Conservation (phyloP, 1,140 invertebrate species). For the Meloidogyne exigua region DNA sequence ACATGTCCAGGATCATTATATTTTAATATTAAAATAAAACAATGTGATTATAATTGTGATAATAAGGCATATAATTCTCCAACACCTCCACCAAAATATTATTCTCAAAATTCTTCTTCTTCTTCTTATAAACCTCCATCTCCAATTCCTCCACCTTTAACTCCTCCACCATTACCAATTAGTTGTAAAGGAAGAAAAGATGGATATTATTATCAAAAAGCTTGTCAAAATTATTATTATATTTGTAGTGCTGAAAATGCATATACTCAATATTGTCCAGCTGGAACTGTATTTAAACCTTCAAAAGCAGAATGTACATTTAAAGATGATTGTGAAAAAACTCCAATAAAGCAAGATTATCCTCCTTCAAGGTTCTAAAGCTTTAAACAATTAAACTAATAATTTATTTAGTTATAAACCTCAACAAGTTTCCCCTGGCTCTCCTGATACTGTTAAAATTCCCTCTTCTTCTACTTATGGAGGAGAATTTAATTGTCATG, state of each 20-base stretch:
- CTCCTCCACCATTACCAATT: background rate
- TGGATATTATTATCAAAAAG: background rate
- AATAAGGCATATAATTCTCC: background rate
- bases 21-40: background rate
- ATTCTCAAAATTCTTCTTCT: background rate
- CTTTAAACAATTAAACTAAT: background rate
- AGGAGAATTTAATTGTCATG: constrained; percentile 12
- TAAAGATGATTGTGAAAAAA: background rate
- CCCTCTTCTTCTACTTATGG: background rate
- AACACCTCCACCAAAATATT: background rate
- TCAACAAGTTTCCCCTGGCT: background rate
- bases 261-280: background rate
- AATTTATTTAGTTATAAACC: background rate
- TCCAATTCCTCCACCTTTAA: background rate
- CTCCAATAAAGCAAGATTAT: background rate
- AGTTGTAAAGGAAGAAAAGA: constrained; percentile 2
- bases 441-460: background rate
- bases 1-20: background rate
- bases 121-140: background rate
- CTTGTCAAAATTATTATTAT: constrained; percentile 2
- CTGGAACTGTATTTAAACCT: background rate
- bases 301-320: background rate
- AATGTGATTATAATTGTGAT: background rate
- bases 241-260: background rate
- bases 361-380: background rate